Base-by-base conservation (phyloP, 2,888 invertebrate species). In the Andrena trimmerana region DNA sequence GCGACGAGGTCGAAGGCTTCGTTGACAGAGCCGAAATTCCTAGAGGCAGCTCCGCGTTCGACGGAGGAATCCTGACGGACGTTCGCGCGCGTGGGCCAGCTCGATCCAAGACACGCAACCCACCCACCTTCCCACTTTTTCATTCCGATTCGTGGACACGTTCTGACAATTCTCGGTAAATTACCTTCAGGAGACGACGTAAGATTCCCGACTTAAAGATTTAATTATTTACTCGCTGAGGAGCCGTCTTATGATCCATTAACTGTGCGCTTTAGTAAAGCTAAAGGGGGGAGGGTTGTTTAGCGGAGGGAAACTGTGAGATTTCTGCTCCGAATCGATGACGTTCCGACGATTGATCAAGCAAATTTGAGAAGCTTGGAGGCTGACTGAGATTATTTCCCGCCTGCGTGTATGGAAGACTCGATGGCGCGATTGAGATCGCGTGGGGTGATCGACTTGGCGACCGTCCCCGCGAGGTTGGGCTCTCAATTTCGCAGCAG, bases 21-120 rank as follows among this genome's bases (percentile, higher is more conserved):
- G 13, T 29, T 5, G n/a, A 2, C 16, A 33, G 8, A 10, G 16
- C 31, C 13, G 3, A 50, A n/a, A 62, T 31, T 5, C 67, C n/a
- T 52, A 29, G 5, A 33, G 1, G 33, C 33, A 29, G 52, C 42
- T n/a, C 29, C 42, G 42, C 8, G 54, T 20, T 20, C 20, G 16
- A 42, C 8, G 31, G 20, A 4, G 0, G 10, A 52, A 42, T 62
- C 2, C 4, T 20, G 7, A 2, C 24, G 27, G 42, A 79, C 74
- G 85, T 85, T 83, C 48, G 85, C 75, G 73, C 72, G 80, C 83
- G 54, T 83, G 86, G 85, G 83, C 69, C 78, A 54, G 13, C 48
- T 59, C 27, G 60, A 72, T 65, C 29, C 20, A 50, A 76, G 52
- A 27, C 52, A n/a, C 29, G 20, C 36, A 0, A 65, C 42, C 73